Evolutionary conservation across 2,113 vertebrate genomes (phyloP).

Genomic region (Numida meleagris): DNA sequence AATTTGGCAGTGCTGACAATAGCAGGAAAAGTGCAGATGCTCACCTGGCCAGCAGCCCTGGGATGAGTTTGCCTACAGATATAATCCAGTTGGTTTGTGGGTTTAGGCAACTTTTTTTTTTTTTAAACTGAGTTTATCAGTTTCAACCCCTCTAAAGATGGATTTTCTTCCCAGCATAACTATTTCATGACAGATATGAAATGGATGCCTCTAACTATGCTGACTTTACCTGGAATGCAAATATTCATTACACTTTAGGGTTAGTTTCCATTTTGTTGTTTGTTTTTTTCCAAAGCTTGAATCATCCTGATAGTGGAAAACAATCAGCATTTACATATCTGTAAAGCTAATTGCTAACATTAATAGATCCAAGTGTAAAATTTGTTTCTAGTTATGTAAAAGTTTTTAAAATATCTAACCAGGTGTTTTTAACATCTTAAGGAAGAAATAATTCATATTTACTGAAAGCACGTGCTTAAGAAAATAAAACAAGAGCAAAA

Average conservation of each 20-base stretch:
- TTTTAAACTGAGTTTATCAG: slow-evolving; percentile 58
- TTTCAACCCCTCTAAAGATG: slow-evolving; percentile 38
- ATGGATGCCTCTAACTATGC: slow-evolving; percentile 36
- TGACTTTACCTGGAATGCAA: slow-evolving; percentile 43
- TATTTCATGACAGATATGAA: slow-evolving; percentile 38
- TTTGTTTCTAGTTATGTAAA: background rate
- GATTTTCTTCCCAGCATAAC: slow-evolving; percentile 42
- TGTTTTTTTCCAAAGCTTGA: background rate
- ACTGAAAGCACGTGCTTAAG: background rate
- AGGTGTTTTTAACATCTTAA: background rate
- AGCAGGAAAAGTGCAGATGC: slow-evolving; percentile 34
- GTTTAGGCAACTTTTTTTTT: slow-evolving; percentile 57
- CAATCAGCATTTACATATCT: slow-evolving; percentile 24
- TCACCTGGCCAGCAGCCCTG: slow-evolving; percentile 32
- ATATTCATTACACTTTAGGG: background rate
- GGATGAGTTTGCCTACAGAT: slow-evolving; percentile 35
- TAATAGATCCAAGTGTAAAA: slow-evolving; percentile 5
- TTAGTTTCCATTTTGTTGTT: background rate
- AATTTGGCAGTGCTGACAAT: slow-evolving; percentile 59
- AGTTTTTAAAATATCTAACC: background rate
- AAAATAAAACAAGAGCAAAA: background rate
- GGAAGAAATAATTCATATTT: background rate
- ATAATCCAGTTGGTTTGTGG: slow-evolving; percentile 13
- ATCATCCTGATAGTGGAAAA: background rate
- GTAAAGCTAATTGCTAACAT: slow-evolving; percentile 8